Conservation (phyloP, 2,113 vertebrate genomes). For the Lepus timidus region DNA sequence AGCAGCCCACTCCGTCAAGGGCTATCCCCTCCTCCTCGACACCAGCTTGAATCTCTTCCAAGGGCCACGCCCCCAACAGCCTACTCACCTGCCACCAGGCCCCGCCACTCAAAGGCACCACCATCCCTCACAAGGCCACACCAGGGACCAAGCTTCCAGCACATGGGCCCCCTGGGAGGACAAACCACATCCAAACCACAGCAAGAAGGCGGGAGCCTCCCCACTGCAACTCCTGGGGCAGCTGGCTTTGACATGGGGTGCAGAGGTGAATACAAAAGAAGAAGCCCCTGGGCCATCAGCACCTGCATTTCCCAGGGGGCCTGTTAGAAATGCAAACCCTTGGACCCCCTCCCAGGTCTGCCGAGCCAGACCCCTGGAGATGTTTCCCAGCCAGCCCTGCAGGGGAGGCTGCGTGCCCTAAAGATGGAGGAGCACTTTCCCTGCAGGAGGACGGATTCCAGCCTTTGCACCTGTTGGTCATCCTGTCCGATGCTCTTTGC, state of each 20-base stretch:
- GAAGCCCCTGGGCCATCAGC: not conserved
- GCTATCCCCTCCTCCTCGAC: not conserved
- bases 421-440: not conserved
- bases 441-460: not conserved
- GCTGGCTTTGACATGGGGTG: not conserved
- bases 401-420: not conserved
- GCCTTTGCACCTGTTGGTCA: not conserved
- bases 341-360: not conserved
- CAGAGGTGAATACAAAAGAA: no score
- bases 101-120: not conserved
- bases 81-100: not conserved
- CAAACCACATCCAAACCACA: not conserved
- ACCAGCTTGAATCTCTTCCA: not conserved
- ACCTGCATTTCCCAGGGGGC: not conserved
- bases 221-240: not conserved
- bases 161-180: not conserved
- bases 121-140: not conserved
- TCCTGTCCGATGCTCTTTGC: rapidly evolving
- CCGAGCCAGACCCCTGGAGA: not conserved
- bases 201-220: not conserved
- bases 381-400: not conserved
- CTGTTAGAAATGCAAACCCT: not conserved
- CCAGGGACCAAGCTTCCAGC: not conserved
- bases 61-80: no score
- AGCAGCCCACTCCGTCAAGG: not conserved